Evolutionary conservation across 2,888 invertebrate genomes (phyloP), one percentile per base, ranked within the genome.

Genomic region (Dioctria linearis): DNA sequence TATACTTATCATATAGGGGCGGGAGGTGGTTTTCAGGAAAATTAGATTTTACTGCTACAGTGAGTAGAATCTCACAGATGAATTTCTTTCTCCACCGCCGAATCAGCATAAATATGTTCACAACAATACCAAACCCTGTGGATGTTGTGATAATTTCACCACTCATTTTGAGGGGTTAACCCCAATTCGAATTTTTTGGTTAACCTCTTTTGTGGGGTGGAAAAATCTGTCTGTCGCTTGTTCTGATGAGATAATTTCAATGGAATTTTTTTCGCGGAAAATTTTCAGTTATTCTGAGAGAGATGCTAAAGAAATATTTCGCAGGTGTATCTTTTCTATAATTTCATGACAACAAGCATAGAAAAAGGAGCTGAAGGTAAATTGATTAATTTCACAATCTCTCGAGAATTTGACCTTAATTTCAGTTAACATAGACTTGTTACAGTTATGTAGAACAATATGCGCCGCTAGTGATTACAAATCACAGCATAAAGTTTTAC

Each of bases 351-450:
- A 49, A 49, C 51, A 11, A 11, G 6, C 8, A 11, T 49, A 11
- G 37, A 51, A 25, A 25, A 39, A 11, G n/a, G 37, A 51, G 69
- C 9, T 25, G 51, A 51, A 69, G 69, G 69, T 69, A 39, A 69
- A 49, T 39, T 39, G 69, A 69, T 69, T 49, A 69, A 69, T 69
- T 54, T 51, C 9, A 39, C 49, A 37, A 69, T 51, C 51, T 25
- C 25, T 69, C 51, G 40, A 69, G 2, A 39, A 13, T 9, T 69
- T 69, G 69, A 69, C 69, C 69, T 69, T 69, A 69, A 51, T 11
- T 37, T 11, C 11, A 54, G 54, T 54, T 11, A n/a, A 54, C 11
- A n/a, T n/a, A 54, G 54, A 54, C 54, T 54, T 4, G 6, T 4
- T 54, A 54, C 11, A 54, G 54, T 3, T 11, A 25, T 25, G 25